phyloP scores from a whole-genome alignment of 2,113 vertebrate genomes.

The Heterotis niloticus region DNA sequence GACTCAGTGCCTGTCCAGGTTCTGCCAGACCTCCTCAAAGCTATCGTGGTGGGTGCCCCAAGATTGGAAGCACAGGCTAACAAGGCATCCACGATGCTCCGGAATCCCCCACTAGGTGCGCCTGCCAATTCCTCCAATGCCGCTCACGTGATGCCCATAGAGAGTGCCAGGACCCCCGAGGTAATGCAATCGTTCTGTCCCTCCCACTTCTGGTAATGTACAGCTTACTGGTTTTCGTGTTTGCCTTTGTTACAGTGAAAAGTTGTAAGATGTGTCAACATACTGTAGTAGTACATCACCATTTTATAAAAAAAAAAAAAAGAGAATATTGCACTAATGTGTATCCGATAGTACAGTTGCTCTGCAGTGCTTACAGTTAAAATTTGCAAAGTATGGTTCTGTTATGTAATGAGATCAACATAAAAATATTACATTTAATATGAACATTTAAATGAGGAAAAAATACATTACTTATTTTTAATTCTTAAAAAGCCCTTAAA shows the following conservation, averaged over 20 bases:
- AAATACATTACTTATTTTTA: too few species aligned
- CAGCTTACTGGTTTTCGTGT: not conserved
- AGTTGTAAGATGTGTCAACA: too few species aligned
- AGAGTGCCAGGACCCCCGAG: conserved; percentile 38
- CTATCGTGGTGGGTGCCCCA: conserved; percentile 55
- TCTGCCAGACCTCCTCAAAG: conserved; percentile 61
- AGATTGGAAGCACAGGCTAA: conserved; percentile 49
- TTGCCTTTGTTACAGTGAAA: too few species aligned
- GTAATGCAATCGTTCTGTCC: not conserved
- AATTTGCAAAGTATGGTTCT: too few species aligned
- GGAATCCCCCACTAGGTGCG: conserved; percentile 44
- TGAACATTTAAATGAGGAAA: too few species aligned
- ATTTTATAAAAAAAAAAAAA: too few species aligned
- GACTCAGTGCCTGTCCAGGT: conserved; percentile 83
- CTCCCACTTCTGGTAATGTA: not conserved
- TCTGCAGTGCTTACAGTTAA: too few species aligned
- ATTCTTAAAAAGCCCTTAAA: not conserved
- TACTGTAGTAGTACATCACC: too few species aligned
- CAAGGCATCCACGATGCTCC: conserved; percentile 45
- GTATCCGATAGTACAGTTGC: too few species aligned
- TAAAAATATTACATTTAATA: too few species aligned
- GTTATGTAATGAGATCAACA: too few species aligned
- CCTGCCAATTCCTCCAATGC: conserved; percentile 41
- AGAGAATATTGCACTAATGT: too few species aligned
- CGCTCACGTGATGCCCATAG: conserved; percentile 43